Base-by-base conservation (phyloP, 2,797 vertebrate species). In the Danio choprae region DNA sequence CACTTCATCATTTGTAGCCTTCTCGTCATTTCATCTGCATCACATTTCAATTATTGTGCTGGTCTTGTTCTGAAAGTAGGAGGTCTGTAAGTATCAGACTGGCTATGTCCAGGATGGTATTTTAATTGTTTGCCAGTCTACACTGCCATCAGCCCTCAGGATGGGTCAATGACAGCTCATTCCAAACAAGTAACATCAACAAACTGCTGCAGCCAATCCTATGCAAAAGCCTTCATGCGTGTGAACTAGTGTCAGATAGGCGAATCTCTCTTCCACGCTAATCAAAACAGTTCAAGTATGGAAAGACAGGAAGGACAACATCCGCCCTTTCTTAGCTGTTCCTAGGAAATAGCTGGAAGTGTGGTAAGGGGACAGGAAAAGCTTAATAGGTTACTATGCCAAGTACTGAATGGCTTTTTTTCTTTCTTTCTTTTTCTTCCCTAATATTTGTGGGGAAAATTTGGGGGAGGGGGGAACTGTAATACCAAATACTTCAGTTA, bases 191-290 rank as follows among this genome's bases (percentile, higher is more conserved):
- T 80, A 53, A 81, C 58, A 44, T 80, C 63, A 79, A 38, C 62
- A 48, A 71, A 80, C 64, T 70, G 69, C 81, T 82, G 70, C 75
- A 83, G 79, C 80, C 59, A 77, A 79, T 86, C 79, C 86, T 87
- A 87, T 88, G 86, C 86, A 88, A 88, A 72, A 86, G 53, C 81
- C 59, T 59, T 79, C 75, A 67, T 50, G 46, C 77, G 69, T 76
- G 79, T 76, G 60, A 73, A 62, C 56, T 50, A 62, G 46, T 62
- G 50, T 77, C 58, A 51, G 74, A 68, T 72, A 53, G 73, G 51
- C 62, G 79, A 73, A 65, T 50, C 67, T 56, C 46, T 68, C 44
- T 74, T 50, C 60, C 18, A 74, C 72, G 56, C n/a, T 4, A 74
- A 72, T 48, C 40, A 56, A 41, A 51, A 63, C 55, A 80, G 63